Evolutionary conservation across 1,140 invertebrate species (phyloP).

Genomic region (Diorhabda carinulata): DNA sequence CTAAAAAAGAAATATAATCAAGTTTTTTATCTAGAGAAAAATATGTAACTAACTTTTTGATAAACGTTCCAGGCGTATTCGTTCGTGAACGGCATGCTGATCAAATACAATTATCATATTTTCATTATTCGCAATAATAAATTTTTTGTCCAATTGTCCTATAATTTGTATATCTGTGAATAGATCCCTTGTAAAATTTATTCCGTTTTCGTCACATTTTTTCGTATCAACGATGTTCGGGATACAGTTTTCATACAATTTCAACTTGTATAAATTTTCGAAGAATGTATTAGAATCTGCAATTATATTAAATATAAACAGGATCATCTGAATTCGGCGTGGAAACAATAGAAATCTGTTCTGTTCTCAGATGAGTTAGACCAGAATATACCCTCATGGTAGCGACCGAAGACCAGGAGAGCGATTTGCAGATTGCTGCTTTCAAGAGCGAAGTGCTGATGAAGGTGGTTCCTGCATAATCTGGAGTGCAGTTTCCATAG

Average conservation of each 20-base stretch:
- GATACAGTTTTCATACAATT: slow-evolving; percentile 32
- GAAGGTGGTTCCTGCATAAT: too few species aligned
- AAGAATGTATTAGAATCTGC: slow-evolving; percentile 42
- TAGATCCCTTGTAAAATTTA: slow-evolving; percentile 36
- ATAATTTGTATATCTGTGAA: slow-evolving; percentile 52
- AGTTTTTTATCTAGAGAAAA: slow-evolving; percentile 11
- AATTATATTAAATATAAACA: slow-evolving; percentile 15
- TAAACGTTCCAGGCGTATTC: slow-evolving; percentile 61
- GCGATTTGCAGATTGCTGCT: too few species aligned
- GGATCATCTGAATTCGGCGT: too few species aligned
- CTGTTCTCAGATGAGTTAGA: too few species aligned
- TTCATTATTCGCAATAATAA: slow-evolving; percentile 54
- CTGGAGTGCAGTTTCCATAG: too few species aligned
- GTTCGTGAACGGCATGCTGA: slow-evolving; percentile 74
- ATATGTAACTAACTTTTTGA: slow-evolving; percentile 43
- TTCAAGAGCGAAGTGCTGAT: too few species aligned
- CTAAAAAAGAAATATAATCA: slow-evolving; percentile 25
- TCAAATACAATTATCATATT: slow-evolving; percentile 62
- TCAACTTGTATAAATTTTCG: slow-evolving; percentile 38
- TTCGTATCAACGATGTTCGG: slow-evolving; percentile 24
- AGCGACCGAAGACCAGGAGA: too few species aligned
- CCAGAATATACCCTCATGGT: too few species aligned
- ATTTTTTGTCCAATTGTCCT: slow-evolving; percentile 65
- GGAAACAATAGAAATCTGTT: too few species aligned
- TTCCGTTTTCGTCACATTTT: slow-evolving; percentile 18